phyloP scores from a whole-genome alignment of 2,888 invertebrate species.

The Tetranychus truncatus region DNA sequence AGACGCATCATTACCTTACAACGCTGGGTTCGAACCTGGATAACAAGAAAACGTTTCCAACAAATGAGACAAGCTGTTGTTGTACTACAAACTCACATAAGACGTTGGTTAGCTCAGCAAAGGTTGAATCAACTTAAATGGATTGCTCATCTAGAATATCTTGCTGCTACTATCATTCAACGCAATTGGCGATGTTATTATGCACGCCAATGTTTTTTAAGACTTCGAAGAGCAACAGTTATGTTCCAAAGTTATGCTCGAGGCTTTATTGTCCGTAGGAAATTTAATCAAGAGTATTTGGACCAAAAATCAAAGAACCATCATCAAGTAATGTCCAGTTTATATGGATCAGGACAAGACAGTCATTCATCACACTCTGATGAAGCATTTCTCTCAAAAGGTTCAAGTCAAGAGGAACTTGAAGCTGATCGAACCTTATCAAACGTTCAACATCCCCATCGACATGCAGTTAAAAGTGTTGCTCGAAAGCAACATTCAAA shows the following conservation, averaged over 20 bases:
- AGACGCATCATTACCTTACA: conserved; percentile 77
- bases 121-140: conserved; percentile 27
- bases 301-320: background rate
- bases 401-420: conserved; percentile 38
- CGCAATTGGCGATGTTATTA: conserved; percentile 54
- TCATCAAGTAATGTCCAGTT: background rate
- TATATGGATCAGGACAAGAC: background rate
- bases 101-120: conserved; percentile 47
- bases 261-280: conserved; percentile 44
- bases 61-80: conserved; percentile 39
- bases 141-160: conserved; percentile 28
- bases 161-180: conserved; percentile 49
- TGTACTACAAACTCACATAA: conserved; percentile 42
- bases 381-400: conserved; percentile 40
- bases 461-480: background rate
- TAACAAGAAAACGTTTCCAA: conserved; percentile 58
- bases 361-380: conserved; percentile 37
- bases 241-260: conserved; percentile 52
- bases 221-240: conserved; percentile 42
- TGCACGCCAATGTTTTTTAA: conserved; percentile 47
- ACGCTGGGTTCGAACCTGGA: conserved; percentile 44
- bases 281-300: conserved; percentile 9
- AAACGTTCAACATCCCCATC: background rate
- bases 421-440: background rate
- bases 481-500: conserved; percentile 6